Conservation (phyloP, 1,140 invertebrate species). For the Rhysida immarginata region DNA sequence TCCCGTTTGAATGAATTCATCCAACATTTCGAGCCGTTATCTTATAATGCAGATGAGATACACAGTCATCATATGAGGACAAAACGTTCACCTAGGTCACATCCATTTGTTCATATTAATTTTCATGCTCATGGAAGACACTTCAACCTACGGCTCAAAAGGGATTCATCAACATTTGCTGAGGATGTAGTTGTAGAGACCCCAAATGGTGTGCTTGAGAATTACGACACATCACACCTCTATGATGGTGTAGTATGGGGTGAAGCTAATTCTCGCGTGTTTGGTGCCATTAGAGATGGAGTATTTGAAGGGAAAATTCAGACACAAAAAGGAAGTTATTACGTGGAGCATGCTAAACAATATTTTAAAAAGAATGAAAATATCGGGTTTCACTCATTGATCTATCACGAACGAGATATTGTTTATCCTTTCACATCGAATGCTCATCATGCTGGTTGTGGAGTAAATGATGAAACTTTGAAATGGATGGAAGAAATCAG, state of each 20-base stretch:
- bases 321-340: constrained; percentile 58
- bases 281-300: constrained; percentile 83
- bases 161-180: constrained; percentile 65
- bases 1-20: constrained; percentile 75
- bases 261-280: constrained; percentile 50
- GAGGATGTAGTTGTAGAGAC: constrained; percentile 53
- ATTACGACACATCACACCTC: constrained; percentile 71
- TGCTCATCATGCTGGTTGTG: constrained; percentile 70
- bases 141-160: constrained; percentile 66
- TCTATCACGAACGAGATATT: constrained; percentile 85
- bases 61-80: constrained; percentile 42
- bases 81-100: constrained; percentile 45
- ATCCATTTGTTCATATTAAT: constrained; percentile 47
- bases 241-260: constrained; percentile 60
- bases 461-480: constrained; percentile 64
- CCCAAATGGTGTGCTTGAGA: constrained; percentile 29
- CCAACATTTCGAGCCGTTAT: constrained; percentile 73
- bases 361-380: constrained; percentile 54
- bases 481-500: constrained; percentile 26
- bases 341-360: constrained; percentile 76
- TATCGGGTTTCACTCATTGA: constrained; percentile 70
- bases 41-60: constrained; percentile 51
- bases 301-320: constrained; percentile 91
- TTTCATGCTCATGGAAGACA: constrained; percentile 61
- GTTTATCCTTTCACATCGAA: constrained; percentile 72